phyloP scores from a whole-genome alignment of 2,797 vertebrate species.

The Vespertilio murinus region DNA sequence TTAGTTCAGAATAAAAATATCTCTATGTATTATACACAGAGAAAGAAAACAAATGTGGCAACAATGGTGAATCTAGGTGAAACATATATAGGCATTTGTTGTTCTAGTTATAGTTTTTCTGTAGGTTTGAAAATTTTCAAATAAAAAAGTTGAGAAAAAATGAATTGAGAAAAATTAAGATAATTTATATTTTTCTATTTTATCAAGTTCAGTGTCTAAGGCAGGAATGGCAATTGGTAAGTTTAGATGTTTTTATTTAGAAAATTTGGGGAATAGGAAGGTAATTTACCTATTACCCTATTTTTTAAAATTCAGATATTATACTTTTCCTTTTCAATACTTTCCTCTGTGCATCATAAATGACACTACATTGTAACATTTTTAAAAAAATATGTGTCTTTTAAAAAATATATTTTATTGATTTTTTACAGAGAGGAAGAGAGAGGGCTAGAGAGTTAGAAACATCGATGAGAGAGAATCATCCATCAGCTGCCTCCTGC shows the following conservation, averaged over 20 bases:
- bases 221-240: not conserved
- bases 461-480: too few species aligned
- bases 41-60: not conserved
- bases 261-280: not conserved
- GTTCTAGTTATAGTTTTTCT: not conserved
- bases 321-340: not conserved
- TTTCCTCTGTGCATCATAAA: not conserved
- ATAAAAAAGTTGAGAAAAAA: not conserved
- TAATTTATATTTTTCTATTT: not conserved
- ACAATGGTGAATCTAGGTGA: not conserved
- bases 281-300: not conserved
- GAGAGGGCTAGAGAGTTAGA: too few species aligned
- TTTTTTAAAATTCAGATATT: not conserved
- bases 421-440: too few species aligned
- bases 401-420: too few species aligned
- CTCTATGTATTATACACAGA: not conserved
- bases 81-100: not conserved
- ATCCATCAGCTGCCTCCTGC: too few species aligned
- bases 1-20: not conserved
- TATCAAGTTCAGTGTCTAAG: not conserved
- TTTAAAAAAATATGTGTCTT: too few species aligned
- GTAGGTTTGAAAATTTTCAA: not conserved
- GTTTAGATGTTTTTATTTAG: conserved; percentile 21
- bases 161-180: not conserved
- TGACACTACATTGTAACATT: not conserved